phyloP scores from a whole-genome alignment of 2,888 invertebrate species.

The Glyphotaelius pellucidus region DNA sequence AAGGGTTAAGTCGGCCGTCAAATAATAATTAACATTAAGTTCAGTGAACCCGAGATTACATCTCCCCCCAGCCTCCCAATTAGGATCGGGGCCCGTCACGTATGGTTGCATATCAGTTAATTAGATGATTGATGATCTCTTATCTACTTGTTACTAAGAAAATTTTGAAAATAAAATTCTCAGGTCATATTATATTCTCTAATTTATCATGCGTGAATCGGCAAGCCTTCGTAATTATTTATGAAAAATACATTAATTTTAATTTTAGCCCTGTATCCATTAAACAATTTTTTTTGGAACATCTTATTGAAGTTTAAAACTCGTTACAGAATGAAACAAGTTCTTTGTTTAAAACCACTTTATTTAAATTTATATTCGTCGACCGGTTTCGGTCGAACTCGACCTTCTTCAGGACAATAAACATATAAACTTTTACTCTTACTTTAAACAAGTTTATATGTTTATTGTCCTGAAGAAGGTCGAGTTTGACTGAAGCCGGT shows the following conservation, averaged over 20 bases:
- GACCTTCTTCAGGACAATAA: too few species aligned
- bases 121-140: not conserved
- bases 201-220: not conserved
- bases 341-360: too few species aligned
- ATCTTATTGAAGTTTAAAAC: too few species aligned
- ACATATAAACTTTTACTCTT: too few species aligned
- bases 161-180: not conserved
- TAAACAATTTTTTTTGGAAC: not conserved
- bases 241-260: not conserved
- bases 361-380: too few species aligned
- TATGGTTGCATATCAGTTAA: not conserved
- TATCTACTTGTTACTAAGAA: not conserved
- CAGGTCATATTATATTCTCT: not conserved
- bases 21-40: slow-evolving; percentile 2
- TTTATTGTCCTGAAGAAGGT: too few species aligned
- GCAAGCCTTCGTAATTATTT: not conserved
- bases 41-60: not conserved
- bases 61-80: not conserved
- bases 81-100: not conserved
- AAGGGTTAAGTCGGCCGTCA: not conserved
- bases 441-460: too few species aligned
- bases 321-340: too few species aligned
- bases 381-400: too few species aligned
- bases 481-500: too few species aligned
- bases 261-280: not conserved